Conservation (phyloP, 2,888 invertebrate species). For the Tribolium freemani region DNA sequence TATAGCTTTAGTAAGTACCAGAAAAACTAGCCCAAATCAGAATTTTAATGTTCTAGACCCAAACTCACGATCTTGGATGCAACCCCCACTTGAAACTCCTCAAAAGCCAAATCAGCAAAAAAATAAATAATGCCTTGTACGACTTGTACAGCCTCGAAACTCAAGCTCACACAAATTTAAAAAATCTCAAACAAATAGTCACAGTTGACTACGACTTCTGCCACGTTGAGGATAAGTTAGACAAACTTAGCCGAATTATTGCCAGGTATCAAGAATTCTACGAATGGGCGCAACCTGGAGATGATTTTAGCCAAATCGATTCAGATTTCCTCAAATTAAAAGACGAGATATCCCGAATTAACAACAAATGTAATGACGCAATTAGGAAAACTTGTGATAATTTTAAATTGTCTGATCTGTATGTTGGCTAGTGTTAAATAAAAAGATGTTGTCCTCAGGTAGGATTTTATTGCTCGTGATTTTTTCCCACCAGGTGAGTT, state of each 20-base stretch:
- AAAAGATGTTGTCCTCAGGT: neutral
- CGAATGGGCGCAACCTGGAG: neutral
- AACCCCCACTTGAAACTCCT: neutral
- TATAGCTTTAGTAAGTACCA: neutral
- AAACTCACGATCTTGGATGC: neutral
- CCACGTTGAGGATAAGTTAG: neutral
- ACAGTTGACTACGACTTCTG: neutral
- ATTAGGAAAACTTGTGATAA: neutral
- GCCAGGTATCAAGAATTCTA: neutral
- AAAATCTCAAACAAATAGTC: neutral
- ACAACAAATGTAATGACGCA: neutral
- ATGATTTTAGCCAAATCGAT: neutral
- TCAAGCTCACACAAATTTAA: neutral
- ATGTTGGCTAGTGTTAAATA: neutral
- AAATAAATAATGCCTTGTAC: slow-evolving; percentile 8
- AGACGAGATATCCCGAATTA: neutral
- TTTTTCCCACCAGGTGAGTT: neutral
- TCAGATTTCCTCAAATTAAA: neutral
- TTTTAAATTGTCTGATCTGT: neutral
- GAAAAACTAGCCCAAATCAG: neutral
- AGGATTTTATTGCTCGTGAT: neutral
- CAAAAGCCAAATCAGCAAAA: slow-evolving; percentile 5
- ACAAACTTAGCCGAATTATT: neutral
- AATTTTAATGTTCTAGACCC: neutral
- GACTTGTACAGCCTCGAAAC: slow-evolving; percentile 6